phyloP scores from a whole-genome alignment of 2,113 vertebrate species.

The Oncorhynchus masou region DNA sequence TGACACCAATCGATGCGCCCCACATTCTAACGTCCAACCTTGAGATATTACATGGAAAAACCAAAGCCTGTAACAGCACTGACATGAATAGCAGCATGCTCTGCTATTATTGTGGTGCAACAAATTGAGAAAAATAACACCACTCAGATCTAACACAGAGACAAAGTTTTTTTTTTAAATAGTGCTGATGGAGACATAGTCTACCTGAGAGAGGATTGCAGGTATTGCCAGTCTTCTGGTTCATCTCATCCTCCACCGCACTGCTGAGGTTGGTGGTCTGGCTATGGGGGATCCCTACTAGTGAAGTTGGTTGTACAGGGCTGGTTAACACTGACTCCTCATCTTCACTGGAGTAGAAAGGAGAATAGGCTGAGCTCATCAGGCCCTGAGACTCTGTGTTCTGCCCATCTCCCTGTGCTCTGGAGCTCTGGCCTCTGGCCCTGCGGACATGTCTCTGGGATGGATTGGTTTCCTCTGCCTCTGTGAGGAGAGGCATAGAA shows the following conservation, averaged over 20 bases:
- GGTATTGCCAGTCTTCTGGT: slow-evolving; percentile 47
- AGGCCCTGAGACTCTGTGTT: slow-evolving; percentile 50
- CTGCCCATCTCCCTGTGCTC: slow-evolving; percentile 33
- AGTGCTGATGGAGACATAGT: neutral
- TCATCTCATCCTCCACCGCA: slow-evolving; percentile 23
- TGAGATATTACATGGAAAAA: too few relatives aligned
- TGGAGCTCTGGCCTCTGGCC: slow-evolving; percentile 30
- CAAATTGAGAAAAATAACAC: too few relatives aligned
- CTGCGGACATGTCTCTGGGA: slow-evolving; percentile 28
- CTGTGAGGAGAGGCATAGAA: neutral
- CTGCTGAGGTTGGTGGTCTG: slow-evolving; percentile 22
- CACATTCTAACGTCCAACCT: too few relatives aligned
- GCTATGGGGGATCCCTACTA: slow-evolving; percentile 61
- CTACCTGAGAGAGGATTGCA: slow-evolving; percentile 78
- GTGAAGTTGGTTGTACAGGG: slow-evolving; percentile 44
- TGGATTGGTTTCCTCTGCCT: slow-evolving; percentile 37
- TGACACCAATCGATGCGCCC: too few relatives aligned
- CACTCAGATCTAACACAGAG: too few relatives aligned
- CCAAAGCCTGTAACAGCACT: too few relatives aligned
- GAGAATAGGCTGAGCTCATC: slow-evolving; percentile 61
- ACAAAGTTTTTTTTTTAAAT: too few relatives aligned
- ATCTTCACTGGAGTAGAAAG: slow-evolving; percentile 75
- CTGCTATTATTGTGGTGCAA: too few relatives aligned
- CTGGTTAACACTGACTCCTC: slow-evolving; percentile 44
- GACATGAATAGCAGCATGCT: neutral